A percentile compares a stretch with the other conserved stretches of the same genome.
These are phyloP conservation scores for Acleris sparsana DNA, from an alignment of 2,888 invertebrate species.

Conservation along the genomic window DNA sequence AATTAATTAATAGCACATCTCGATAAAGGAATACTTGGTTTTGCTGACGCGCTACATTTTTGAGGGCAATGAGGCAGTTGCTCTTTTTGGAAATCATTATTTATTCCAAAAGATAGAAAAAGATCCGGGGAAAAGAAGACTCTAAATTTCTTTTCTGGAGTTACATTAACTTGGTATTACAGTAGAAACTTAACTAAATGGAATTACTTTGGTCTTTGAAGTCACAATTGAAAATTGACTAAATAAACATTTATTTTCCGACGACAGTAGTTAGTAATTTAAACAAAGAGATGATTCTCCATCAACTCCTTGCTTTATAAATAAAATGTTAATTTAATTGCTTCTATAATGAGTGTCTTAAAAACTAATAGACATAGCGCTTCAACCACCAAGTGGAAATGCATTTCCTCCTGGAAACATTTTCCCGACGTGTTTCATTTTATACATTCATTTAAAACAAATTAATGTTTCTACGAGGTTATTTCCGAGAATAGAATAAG, in stretches of 20 bases:
- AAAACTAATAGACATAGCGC: background rate
- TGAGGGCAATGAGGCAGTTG: slow-evolving; percentile 15
- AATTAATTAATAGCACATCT: slow-evolving; percentile 47
- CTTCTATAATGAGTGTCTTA: background rate
- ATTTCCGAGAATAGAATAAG: slow-evolving; percentile 18
- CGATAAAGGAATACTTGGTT: slow-evolving; percentile 39
- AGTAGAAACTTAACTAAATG: too few relatives aligned
- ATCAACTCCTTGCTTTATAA: too few relatives aligned
- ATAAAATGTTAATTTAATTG: slow-evolving; percentile 2
- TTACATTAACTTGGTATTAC: too few relatives aligned
- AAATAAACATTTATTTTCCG: too few relatives aligned
- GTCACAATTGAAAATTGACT: too few relatives aligned
- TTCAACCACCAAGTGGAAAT: slow-evolving; percentile 20
- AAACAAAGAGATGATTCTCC: too few relatives aligned
- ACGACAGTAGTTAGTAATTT: too few relatives aligned
- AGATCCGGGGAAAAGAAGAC: too few relatives aligned
- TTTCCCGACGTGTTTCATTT: slow-evolving; percentile 24
- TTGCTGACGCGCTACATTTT: slow-evolving; percentile 14
- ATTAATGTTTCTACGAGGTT: slow-evolving; percentile 21
- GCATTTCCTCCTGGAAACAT: slow-evolving; percentile 23
- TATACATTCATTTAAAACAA: slow-evolving; percentile 32
- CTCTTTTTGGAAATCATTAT: background rate
- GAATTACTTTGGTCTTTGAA: too few relatives aligned
- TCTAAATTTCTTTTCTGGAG: too few relatives aligned
- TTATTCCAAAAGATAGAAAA: too few relatives aligned